Conservation (phyloP, 2,888 invertebrate species). For the Zhuqinia jingwanae region DNA sequence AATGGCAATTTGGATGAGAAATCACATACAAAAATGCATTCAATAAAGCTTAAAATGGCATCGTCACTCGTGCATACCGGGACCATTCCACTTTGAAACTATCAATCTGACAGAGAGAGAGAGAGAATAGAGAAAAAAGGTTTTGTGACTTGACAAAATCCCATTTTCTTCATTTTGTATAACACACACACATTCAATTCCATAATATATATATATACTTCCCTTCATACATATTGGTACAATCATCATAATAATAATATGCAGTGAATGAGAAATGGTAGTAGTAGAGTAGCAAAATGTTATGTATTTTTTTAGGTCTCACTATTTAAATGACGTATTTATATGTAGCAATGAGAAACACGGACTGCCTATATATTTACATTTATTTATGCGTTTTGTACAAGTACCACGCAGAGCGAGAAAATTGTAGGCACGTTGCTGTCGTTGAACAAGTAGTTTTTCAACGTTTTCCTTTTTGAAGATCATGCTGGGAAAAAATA, state of each 20-base stretch:
- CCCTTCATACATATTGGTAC: too few relatives aligned
- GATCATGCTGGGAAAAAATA: neutral
- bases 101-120: conserved; percentile 25
- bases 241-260: neutral
- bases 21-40: conserved; percentile 52
- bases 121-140: conserved; percentile 14
- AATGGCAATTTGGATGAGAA: conserved; percentile 55
- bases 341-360: conserved; percentile 27
- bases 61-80: conserved; percentile 60
- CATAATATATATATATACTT: neutral
- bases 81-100: conserved; percentile 54
- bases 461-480: neutral
- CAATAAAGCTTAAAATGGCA: conserved; percentile 67
- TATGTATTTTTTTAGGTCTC: too few relatives aligned
- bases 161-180: conserved; percentile 24
- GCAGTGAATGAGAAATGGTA: neutral
- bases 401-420: conserved; percentile 19
- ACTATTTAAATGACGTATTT: conserved; percentile 44
- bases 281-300: neutral
- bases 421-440: conserved; percentile 40
- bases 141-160: conserved; percentile 4
- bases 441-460: conserved; percentile 52
- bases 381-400: conserved; percentile 38
- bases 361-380: conserved; percentile 39
- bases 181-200: conserved; percentile 10